phyloP scores from a whole-genome alignment of 2,888 invertebrate species.

The Arctia plantaginis region DNA sequence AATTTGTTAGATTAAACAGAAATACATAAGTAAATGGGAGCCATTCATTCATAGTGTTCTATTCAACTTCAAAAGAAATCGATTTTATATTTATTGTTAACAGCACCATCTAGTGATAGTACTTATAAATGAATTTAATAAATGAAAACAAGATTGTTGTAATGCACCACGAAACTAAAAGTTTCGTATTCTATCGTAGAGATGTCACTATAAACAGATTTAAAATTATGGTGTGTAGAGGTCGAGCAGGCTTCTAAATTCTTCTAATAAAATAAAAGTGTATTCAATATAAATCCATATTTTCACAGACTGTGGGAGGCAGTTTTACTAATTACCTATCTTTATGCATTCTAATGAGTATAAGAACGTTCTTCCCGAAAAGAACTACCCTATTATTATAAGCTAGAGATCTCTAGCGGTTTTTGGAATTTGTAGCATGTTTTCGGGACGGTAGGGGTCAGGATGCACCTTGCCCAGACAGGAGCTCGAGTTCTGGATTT shows the following conservation, averaged over 20 bases:
- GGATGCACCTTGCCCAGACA: too few species aligned
- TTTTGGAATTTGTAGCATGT: too few species aligned
- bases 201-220: neutral
- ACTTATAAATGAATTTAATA: neutral
- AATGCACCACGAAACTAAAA: neutral
- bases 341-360: too few species aligned
- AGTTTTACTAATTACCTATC: too few species aligned
- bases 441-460: too few species aligned
- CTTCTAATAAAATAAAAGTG: too few species aligned
- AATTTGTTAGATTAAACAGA: conserved; percentile 35
- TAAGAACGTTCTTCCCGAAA: too few species aligned
- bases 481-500: too few species aligned
- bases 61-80: conserved; percentile 27
- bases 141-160: neutral
- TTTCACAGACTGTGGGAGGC: too few species aligned
- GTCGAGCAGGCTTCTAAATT: neutral
- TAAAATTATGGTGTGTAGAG: neutral
- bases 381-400: too few species aligned
- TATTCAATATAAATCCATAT: too few species aligned
- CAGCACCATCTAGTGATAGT: conserved; percentile 25
- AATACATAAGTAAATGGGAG: conserved; percentile 32
- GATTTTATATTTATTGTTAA: conserved; percentile 25
- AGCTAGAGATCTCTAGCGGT: too few species aligned
- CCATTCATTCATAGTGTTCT: conserved; percentile 42
- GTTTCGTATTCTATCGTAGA: neutral